These are phyloP conservation scores for Stenichneumon culpator DNA, from an alignment of 2,888 invertebrate genomes.

Conservation along the genomic window DNA sequence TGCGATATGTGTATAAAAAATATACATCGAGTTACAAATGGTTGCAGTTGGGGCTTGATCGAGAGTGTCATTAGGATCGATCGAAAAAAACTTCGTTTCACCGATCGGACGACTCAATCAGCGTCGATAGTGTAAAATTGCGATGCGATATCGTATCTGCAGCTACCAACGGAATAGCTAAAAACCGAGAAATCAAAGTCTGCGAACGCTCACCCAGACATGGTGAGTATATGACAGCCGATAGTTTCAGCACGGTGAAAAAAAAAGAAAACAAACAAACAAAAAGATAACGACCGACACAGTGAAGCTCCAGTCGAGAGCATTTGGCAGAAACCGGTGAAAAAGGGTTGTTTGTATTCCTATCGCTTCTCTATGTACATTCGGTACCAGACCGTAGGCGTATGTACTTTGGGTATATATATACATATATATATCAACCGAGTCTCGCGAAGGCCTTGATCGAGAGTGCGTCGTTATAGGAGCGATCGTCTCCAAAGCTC, in stretches of 20 bases:
- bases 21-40: neutral
- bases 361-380: constrained; percentile 48
- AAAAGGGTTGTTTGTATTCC: constrained; percentile 58
- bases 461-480: constrained; percentile 52
- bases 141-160: neutral
- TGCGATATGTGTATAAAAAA: neutral
- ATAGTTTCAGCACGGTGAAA: neutral
- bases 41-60: neutral
- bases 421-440: constrained; percentile 15
- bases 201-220: constrained; percentile 2
- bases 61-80: constrained; percentile 6
- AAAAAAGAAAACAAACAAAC: neutral
- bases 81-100: neutral
- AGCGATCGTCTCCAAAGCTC: constrained; percentile 46
- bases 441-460: constrained; percentile 48
- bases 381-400: constrained; percentile 10
- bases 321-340: constrained; percentile 22
- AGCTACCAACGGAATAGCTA: neutral
- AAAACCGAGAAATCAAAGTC: neutral
- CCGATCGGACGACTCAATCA: neutral
- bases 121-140: neutral
- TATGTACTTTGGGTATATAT: neutral
- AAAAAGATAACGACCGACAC: constrained; percentile 35
- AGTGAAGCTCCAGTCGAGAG: neutral
- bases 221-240: neutral